These are phyloP conservation scores for Amia ocellicauda DNA, from an alignment of 2,113 vertebrate species.

Conservation along the genomic window DNA sequence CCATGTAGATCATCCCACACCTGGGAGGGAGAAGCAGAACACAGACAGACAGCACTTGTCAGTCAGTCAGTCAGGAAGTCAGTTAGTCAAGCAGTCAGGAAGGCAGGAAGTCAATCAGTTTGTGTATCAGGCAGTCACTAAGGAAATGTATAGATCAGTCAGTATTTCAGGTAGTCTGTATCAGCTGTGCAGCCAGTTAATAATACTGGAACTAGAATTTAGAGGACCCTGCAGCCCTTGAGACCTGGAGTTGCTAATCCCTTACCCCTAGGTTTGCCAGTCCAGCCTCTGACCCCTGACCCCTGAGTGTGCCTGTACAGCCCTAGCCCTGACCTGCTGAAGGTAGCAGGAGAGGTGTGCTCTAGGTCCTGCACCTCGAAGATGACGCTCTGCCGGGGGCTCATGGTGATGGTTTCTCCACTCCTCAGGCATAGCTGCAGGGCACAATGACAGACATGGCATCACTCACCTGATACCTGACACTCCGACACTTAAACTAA, in stretches of 20 bases:
- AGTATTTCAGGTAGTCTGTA: neutral
- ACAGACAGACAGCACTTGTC: neutral
- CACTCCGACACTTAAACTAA: too few species aligned
- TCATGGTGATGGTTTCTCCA: constrained; percentile 73
- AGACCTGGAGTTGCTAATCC: too few species aligned
- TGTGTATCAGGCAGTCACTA: neutral
- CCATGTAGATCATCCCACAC: constrained; percentile 32
- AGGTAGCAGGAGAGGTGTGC: constrained; percentile 37
- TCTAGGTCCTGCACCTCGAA: constrained; percentile 45
- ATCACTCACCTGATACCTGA: too few species aligned
- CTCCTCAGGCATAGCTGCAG: constrained; percentile 75
- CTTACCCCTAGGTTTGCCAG: too few species aligned
- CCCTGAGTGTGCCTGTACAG: too few species aligned
- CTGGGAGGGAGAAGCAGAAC: too few species aligned
- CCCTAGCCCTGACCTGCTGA: constrained; percentile 44
- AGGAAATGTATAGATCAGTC: neutral
- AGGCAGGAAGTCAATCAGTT: neutral
- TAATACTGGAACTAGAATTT: too few species aligned
- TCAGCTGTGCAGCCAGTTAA: too few species aligned
- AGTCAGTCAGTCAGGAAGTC: neutral
- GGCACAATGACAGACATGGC: constrained; percentile 24
- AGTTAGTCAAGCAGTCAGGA: neutral
- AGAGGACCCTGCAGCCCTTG: too few species aligned
- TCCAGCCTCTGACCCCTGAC: too few species aligned
- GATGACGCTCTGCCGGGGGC: constrained; percentile 48